Evolutionary conservation across 2,113 vertebrate species (phyloP).

Genomic region (Diadophis punctatus): DNA sequence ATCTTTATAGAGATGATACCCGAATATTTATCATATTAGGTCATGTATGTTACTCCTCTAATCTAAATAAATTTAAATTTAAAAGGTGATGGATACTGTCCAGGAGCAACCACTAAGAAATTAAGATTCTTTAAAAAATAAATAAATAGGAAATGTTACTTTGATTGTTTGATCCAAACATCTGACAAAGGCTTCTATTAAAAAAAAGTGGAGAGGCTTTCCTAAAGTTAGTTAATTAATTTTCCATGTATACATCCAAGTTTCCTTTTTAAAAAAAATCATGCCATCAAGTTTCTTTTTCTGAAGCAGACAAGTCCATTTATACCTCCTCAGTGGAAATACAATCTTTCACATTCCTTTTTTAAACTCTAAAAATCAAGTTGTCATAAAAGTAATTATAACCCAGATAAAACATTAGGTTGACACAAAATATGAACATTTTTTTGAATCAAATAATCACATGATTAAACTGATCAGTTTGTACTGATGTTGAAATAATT

Average conservation of each 20-base stretch:
- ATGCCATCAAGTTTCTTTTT: not conserved
- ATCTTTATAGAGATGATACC: constrained; percentile 3
- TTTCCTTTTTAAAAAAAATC: constrained; percentile 13
- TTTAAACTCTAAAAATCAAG: not conserved
- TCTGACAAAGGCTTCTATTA: constrained; percentile 39
- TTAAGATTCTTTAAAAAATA: constrained; percentile 2
- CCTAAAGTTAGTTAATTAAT: constrained; percentile 14
- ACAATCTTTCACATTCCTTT: not conserved
- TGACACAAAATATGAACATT: constrained; percentile 3
- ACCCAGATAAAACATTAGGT: not conserved
- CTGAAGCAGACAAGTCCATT: constrained; percentile 25
- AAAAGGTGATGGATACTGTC: not conserved
- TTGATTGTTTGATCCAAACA: constrained; percentile 40
- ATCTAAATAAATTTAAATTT: constrained; percentile 35
- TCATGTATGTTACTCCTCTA: constrained; percentile 34
- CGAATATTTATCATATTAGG: constrained; percentile 26
- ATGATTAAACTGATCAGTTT: not conserved
- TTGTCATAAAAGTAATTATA: constrained; percentile 13
- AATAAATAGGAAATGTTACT: constrained; percentile 21
- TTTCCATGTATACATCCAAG: constrained; percentile 41
- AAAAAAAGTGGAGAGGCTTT: not conserved
- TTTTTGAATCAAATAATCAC: not conserved
- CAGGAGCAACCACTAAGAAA: constrained; percentile 37
- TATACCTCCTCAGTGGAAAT: constrained; percentile 5
- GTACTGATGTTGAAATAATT: constrained; percentile 32